These are phyloP conservation scores for Glyptemys insculpta DNA, from an alignment of 2,797 vertebrate species.

Conservation along the genomic window DNA sequence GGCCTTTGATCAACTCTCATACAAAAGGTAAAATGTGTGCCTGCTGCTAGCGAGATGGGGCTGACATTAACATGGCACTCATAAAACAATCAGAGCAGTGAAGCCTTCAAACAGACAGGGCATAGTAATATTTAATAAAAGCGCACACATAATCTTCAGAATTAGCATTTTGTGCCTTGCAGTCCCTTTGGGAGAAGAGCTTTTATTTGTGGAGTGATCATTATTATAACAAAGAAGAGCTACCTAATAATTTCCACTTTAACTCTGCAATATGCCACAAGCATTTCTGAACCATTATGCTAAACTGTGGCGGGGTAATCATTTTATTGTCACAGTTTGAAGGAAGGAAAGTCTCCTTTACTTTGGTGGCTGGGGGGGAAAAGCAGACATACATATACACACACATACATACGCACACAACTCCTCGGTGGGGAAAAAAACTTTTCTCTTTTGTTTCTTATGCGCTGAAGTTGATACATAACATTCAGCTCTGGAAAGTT, in stretches of 20 bases:
- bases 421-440: neutral
- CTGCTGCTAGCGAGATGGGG: constrained; percentile 86
- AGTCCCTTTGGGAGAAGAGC: constrained; percentile 92
- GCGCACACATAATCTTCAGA: constrained; percentile 94
- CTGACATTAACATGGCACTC: constrained; percentile 97
- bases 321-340: constrained; percentile 87
- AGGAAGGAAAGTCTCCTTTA: constrained; percentile 83
- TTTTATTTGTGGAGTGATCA: constrained; percentile 91
- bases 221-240: constrained; percentile 90
- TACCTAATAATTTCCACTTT: constrained; percentile 89
- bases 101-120: constrained; percentile 88
- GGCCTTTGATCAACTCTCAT: constrained; percentile 92
- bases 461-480: constrained; percentile 16
- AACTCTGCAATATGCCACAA: constrained; percentile 87
- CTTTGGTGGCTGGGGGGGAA: constrained; percentile 72
- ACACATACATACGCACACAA: neutral
- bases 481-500: neutral
- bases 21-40: constrained; percentile 88
- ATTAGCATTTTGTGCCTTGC: constrained; percentile 95
- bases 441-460: constrained; percentile 52
- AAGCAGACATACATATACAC: constrained; percentile 32
- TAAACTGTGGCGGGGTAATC: constrained; percentile 86
- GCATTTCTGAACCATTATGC: constrained; percentile 89
- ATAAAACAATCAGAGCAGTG: constrained; percentile 88
- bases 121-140: constrained; percentile 99